Conservation (phyloP, 1,140 invertebrate genomes). For the Ceratina calcarata region DNA sequence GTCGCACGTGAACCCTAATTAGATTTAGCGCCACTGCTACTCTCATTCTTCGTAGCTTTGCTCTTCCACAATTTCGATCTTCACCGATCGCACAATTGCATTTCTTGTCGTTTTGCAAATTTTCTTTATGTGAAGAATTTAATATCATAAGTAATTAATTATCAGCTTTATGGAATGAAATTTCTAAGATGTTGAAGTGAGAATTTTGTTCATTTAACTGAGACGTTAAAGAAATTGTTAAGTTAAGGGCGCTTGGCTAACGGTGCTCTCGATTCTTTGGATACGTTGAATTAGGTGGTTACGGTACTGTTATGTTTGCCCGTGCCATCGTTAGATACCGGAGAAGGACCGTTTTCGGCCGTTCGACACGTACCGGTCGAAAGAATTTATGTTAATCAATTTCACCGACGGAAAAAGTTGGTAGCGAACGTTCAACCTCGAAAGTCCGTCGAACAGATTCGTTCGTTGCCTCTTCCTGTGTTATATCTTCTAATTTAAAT, state of each 20-base stretch:
- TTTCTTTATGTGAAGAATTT: too few species aligned
- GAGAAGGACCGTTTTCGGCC: not conserved
- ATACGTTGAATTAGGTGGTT: conserved; percentile 30
- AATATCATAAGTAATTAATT: too few species aligned
- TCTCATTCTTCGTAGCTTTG: not conserved
- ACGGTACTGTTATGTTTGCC: conserved; percentile 52
- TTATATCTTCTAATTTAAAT: conserved; percentile 1
- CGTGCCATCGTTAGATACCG: conserved; percentile 23
- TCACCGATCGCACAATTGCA: too few species aligned
- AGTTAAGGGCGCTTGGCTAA: conserved; percentile 25
- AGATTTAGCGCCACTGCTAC: conserved; percentile 7
- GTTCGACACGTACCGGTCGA: not conserved
- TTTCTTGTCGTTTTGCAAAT: too few species aligned
- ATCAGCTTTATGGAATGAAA: too few species aligned
- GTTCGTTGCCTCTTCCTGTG: not conserved
- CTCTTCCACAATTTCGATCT: too few species aligned
- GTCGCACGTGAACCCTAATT: conserved; percentile 16
- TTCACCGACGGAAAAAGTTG: conserved; percentile 7
- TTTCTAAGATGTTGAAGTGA: too few species aligned
- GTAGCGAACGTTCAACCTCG: not conserved
- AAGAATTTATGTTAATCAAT: conserved; percentile 30
- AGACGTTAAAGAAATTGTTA: conserved; percentile 26
- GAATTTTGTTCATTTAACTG: too few species aligned
- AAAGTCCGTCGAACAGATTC: not conserved
- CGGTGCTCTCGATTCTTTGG: conserved; percentile 46